Evolutionary conservation across 1,140 invertebrate genomes (phyloP).

Genomic region (Drosophila lini): DNA sequence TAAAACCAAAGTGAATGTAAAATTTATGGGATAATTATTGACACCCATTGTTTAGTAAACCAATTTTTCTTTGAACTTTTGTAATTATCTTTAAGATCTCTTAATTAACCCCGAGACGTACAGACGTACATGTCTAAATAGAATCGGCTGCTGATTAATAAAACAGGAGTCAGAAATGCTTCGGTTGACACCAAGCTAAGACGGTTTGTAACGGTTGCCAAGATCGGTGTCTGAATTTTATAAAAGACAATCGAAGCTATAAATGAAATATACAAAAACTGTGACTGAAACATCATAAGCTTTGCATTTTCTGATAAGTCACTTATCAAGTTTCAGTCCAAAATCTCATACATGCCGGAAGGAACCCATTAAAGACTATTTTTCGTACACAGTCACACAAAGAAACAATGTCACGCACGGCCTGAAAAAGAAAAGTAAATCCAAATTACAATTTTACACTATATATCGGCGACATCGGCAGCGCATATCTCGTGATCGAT

Average conservation of each 20-base stretch:
- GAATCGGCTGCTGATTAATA: too few species aligned
- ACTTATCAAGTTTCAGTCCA: background rate
- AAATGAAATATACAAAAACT: too few species aligned
- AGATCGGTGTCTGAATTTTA: too few species aligned
- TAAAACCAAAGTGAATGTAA: background rate
- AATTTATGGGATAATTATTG: background rate
- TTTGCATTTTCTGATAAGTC: background rate
- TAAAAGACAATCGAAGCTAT: too few species aligned
- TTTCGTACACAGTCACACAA: slow-evolving; percentile 19
- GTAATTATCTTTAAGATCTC: background rate
- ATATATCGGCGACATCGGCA: background rate
- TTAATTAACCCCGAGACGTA: too few species aligned
- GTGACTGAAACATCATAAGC: background rate
- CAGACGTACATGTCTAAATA: too few species aligned
- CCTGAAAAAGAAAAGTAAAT: slow-evolving; percentile 4
- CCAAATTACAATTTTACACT: slow-evolving; percentile 5
- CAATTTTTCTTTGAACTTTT: background rate
- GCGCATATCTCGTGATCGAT: background rate
- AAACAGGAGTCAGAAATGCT: too few species aligned
- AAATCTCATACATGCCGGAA: background rate
- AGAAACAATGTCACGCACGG: slow-evolving; percentile 1
- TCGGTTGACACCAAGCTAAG: too few species aligned
- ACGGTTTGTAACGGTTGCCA: too few species aligned
- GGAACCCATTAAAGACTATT: background rate
- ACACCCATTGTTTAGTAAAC: background rate